Evolutionary conservation across 37 sponge, comb jelly and placozoan species (phyloP).

Genomic region (Diacarnus erythraeanus): DNA sequence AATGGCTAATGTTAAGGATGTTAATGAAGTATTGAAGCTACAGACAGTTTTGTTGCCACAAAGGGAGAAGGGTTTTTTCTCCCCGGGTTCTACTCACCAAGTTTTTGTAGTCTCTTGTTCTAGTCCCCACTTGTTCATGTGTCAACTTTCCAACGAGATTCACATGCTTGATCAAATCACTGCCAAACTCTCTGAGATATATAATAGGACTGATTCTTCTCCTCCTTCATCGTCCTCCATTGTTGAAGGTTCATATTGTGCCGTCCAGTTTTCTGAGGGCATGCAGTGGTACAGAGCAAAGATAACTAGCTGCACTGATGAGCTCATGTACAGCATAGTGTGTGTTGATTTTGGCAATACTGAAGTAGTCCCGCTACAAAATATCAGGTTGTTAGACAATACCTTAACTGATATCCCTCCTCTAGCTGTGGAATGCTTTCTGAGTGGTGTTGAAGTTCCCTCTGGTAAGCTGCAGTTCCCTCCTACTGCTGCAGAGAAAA

Average conservation of each 20-base stretch:
- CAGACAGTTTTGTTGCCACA: not conserved
- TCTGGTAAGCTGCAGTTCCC: slow-evolving; percentile 3
- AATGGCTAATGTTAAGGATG: not conserved
- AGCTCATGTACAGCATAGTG: slow-evolving; percentile 32
- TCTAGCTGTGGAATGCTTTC: slow-evolving; percentile 48
- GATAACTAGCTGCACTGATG: not conserved
- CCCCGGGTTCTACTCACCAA: slow-evolving; percentile 3
- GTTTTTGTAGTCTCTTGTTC: slow-evolving; percentile 20
- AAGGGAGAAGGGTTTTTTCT: not conserved
- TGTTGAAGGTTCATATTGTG: slow-evolving; percentile 30
- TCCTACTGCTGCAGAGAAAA: slow-evolving; percentile 8
- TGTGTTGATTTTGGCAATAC: slow-evolving; percentile 83
- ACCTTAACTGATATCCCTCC: slow-evolving; percentile 27
- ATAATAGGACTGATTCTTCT: not conserved
- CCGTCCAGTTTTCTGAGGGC: slow-evolving; percentile 57
- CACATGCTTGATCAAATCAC: slow-evolving; percentile 15
- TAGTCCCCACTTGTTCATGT: slow-evolving; percentile 30
- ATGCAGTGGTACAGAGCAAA: slow-evolving; percentile 56
- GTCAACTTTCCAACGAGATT: slow-evolving; percentile 23
- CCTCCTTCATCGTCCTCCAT: not conserved
- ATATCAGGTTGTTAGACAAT: slow-evolving; percentile 5
- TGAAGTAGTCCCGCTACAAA: slow-evolving; percentile 33
- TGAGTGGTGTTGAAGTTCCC: slow-evolving; percentile 39
- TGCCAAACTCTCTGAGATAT: not conserved
- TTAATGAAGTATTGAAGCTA: not conserved